Conservation (phyloP, 2,113 vertebrate genomes). For the Pogona vitticeps region DNA sequence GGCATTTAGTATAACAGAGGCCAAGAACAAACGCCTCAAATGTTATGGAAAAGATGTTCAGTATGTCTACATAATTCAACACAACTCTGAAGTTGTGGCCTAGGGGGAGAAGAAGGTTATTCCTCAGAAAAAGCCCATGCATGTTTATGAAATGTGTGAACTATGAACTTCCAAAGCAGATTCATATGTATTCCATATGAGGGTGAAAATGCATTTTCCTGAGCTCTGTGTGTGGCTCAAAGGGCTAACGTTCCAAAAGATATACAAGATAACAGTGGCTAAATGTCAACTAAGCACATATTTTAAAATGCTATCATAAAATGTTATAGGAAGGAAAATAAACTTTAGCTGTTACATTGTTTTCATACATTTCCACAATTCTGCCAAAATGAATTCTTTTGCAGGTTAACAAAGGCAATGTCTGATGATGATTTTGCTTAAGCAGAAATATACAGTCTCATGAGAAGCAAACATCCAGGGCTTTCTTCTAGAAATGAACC, state of each 20-base stretch:
- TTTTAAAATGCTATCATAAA: constrained; percentile 46
- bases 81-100: background rate
- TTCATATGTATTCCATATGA: background rate
- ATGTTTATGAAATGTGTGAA: background rate
- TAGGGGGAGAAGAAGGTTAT: background rate
- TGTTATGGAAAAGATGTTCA: too few species aligned
- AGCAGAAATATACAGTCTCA: background rate
- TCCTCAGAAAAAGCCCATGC: background rate
- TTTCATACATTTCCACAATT: constrained; percentile 29
- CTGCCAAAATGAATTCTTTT: constrained; percentile 47
- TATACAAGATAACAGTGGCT: constrained; percentile 22
- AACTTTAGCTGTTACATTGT: constrained; percentile 2
- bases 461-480: background rate
- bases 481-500: background rate
- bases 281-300: constrained; percentile 30
- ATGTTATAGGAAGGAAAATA: constrained; percentile 50
- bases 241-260: constrained; percentile 50
- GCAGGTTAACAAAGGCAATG: constrained; percentile 22
- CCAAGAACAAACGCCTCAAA: too few species aligned
- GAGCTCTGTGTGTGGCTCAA: constrained; percentile 23
- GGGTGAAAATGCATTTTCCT: constrained; percentile 20
- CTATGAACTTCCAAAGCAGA: background rate
- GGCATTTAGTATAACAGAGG: too few species aligned
- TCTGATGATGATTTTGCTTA: background rate
- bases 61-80: too few species aligned